These are phyloP conservation scores for Latrodectus hesperus DNA, from an alignment of 2,888 invertebrate genomes.

Conservation along the genomic window DNA sequence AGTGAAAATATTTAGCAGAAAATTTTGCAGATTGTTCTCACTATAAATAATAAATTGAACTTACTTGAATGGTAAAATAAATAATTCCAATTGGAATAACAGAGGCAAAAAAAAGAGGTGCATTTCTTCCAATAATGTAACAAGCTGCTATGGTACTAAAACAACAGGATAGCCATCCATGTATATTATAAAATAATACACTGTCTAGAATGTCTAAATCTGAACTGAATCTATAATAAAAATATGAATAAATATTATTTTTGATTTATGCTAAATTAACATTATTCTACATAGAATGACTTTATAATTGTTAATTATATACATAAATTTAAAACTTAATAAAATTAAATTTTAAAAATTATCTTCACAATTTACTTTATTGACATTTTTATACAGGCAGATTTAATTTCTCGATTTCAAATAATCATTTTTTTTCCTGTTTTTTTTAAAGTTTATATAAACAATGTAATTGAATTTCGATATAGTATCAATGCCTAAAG, in stretches of 20 bases:
- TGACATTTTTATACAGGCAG: too few species aligned
- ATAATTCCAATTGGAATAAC: conserved; percentile 2
- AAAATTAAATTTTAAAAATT: too few species aligned
- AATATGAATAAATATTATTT: not conserved
- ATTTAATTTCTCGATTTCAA: too few species aligned
- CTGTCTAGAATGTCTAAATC: conserved; percentile 33
- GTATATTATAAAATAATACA: conserved; percentile 2
- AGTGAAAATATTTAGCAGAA: too few species aligned
- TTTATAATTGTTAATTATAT: too few species aligned
- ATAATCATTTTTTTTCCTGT: too few species aligned
- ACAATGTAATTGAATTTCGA: too few species aligned
- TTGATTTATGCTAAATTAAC: not conserved
- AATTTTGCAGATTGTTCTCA: too few species aligned
- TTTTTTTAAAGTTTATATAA: too few species aligned
- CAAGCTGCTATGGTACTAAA: conserved; percentile 7
- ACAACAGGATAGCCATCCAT: conserved; percentile 19
- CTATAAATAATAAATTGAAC: not conserved
- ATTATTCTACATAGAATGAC: not conserved
- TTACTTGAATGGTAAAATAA: conserved; percentile 15
- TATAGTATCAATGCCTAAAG: too few species aligned
- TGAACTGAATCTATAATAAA: conserved; percentile 18
- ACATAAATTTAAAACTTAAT: too few species aligned
- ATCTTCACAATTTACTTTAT: too few species aligned
- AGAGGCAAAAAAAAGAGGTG: conserved; percentile 22
- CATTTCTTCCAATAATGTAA: conserved; percentile 25